Conservation (phyloP, 2,888 invertebrate species). For the Melangyna quadrimaculata region DNA sequence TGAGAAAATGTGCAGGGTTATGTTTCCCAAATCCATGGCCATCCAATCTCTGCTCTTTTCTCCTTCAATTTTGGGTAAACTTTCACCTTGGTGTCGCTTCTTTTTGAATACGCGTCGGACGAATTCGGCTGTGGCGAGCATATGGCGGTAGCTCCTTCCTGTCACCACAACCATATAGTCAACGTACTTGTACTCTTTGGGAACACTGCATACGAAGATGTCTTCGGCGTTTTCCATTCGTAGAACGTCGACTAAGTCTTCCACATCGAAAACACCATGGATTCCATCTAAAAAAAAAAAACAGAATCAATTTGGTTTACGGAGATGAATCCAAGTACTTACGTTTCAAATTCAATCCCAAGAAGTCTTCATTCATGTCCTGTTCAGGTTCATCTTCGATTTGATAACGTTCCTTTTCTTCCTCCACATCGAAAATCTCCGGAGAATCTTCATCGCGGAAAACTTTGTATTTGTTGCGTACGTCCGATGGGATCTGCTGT, state of each 20-base stretch:
- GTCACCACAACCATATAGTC: conserved; percentile 92
- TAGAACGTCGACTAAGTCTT: conserved; percentile 90
- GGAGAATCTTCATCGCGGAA: conserved; percentile 87
- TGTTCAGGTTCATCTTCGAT: conserved; percentile 75
- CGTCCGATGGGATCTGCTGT: conserved; percentile 80
- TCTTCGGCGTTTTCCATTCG: conserved; percentile 89
- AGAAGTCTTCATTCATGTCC: conserved; percentile 81
- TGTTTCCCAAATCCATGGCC: conserved; percentile 95
- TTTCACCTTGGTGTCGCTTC: conserved; percentile 85
- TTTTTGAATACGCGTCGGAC: conserved; percentile 89
- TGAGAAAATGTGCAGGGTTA: conserved; percentile 93
- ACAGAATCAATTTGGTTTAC: background rate
- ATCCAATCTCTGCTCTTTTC: conserved; percentile 90
- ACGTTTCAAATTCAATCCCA: conserved; percentile 83
- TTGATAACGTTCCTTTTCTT: conserved; percentile 82
- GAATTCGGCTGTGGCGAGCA: conserved; percentile 88
- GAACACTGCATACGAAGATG: conserved; percentile 90
- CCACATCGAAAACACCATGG: conserved; percentile 93
- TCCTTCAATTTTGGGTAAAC: conserved; percentile 90
- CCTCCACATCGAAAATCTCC: conserved; percentile 88
- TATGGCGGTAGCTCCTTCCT: conserved; percentile 88
- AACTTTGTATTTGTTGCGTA: conserved; percentile 85
- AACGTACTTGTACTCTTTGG: conserved; percentile 89
- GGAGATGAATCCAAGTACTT: background rate
- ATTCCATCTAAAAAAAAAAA: conserved; percentile 85